Evolutionary conservation across 1,140 invertebrate genomes (phyloP), one percentile per base, ranked within the genome.

Genomic region (Pachypsylla venusta): DNA sequence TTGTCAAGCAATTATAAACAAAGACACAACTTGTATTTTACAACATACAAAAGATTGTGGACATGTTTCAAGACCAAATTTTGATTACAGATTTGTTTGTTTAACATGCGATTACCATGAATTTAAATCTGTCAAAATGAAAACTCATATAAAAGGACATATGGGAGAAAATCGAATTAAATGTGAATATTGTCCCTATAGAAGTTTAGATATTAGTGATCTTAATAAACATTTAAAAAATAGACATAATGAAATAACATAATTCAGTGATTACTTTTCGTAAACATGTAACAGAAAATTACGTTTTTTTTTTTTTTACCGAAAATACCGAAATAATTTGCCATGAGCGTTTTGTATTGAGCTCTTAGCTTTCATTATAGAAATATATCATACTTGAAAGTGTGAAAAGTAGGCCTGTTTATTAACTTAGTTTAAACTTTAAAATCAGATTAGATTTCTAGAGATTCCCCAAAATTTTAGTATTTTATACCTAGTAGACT

Each of bases 191-290:
- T 48, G 42, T n/a, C 42, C n/a, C 16, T 48, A 48, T 22, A 48
- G 42, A 7, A 48, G 42, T 22, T 48, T 22, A 4, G 22, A 48
- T 22, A 7, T 48, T n/a, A 19, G 42, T 48, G 42, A 48, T 48
- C 42, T 48, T 48, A 48, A 48, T 19, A 48, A 48, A 22, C 42
- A 48, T 48, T 7, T 48, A 19, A 48, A 48, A 48, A 48, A 19
- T 5, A 5, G 42, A 48, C 42, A 48, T 48, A n/a, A 4, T 19
- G 42, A 48, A n/a, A n/a, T n/a, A n/a, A n/a, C n/a, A n/a, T n/a
- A n/a, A n/a, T n/a, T n/a, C n/a, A n/a, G n/a, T n/a, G n/a, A n/a
- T n/a, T n/a, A n/a, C n/a, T n/a, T n/a, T n/a, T n/a, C n/a, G n/a
- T n/a, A n/a, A n/a, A n/a, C n/a, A n/a, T n/a, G n/a, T n/a, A n/a